These are phyloP conservation scores for Plectus sambesii DNA, from an alignment of 1,140 invertebrate species.

Conservation along the genomic window DNA sequence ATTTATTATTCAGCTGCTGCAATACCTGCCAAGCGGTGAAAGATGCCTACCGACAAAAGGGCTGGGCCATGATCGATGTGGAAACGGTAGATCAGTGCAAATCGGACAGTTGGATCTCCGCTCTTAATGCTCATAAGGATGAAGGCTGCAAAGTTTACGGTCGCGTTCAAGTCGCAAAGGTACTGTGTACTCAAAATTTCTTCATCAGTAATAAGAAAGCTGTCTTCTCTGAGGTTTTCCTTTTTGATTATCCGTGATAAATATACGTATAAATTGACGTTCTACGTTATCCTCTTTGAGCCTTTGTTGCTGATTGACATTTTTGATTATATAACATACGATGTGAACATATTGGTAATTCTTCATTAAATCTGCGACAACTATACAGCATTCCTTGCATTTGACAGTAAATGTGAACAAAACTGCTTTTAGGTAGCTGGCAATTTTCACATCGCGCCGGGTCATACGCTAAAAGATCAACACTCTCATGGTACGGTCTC, in stretches of 20 bases:
- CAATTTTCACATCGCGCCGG: conserved; percentile 93
- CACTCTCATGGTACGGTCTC: conserved; percentile 66
- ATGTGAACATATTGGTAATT: no score
- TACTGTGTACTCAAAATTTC: conserved; percentile 45
- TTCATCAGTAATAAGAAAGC: no score
- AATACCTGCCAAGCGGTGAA: conserved; percentile 91
- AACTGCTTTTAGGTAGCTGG: conserved; percentile 62
- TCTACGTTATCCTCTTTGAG: no score
- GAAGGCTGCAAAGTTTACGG: conserved; percentile 74
- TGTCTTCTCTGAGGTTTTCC: no score
- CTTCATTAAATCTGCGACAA: no score
- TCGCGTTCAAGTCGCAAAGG: conserved; percentile 83
- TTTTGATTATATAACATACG: no score
- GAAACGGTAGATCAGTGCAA: conserved; percentile 77
- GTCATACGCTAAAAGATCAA: conserved; percentile 79
- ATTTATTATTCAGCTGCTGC: conserved; percentile 72
- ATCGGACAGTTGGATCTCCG: conserved; percentile 61
- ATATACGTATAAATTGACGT: no score
- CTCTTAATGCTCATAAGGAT: conserved; percentile 53
- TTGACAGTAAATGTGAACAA: conserved; percentile 3
- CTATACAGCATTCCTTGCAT: background rate
- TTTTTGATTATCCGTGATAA: conserved; percentile 15
- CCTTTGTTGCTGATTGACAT: no score
- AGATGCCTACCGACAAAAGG: conserved; percentile 73
- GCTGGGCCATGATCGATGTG: conserved; percentile 70